These are phyloP conservation scores for Caenorhabditis uteleia DNA, from an alignment of 2,888 invertebrate species.

Conservation along the genomic window DNA sequence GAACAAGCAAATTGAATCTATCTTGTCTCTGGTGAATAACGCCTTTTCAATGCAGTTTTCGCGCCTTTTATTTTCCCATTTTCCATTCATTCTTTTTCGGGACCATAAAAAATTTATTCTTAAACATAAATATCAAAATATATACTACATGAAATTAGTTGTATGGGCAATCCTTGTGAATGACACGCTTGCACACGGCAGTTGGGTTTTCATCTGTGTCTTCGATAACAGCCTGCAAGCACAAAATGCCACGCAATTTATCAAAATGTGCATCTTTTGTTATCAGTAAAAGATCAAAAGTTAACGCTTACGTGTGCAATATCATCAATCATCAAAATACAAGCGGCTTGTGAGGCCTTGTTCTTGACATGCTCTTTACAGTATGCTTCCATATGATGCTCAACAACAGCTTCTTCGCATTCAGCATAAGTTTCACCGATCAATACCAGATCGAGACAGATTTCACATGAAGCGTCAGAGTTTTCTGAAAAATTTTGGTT, in stretches of 20 bases:
- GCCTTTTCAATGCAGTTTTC: no score
- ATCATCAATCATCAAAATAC: constrained; percentile 39
- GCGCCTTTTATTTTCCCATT: not conserved
- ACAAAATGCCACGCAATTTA: not conserved
- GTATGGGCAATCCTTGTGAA: constrained; percentile 39
- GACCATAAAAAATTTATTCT: not conserved
- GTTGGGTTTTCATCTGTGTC: constrained; percentile 44
- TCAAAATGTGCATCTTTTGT: not conserved
- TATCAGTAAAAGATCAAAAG: not conserved
- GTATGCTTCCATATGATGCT: constrained; percentile 41
- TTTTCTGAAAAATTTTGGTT: constrained; percentile 25
- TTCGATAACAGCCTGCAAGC: constrained; percentile 39
- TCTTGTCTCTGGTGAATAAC: no score
- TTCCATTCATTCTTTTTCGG: not conserved
- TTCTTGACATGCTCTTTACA: constrained; percentile 36
- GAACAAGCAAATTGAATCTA: no score
- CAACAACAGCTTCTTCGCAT: constrained; percentile 41
- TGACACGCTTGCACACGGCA: constrained; percentile 29
- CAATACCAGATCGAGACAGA: constrained; percentile 46
- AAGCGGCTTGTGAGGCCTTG: constrained; percentile 24
- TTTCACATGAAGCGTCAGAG: constrained; percentile 37
- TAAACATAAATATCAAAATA: not conserved
- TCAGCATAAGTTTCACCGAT: constrained; percentile 48
- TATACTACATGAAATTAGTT: constrained; percentile 8
- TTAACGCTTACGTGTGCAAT: constrained; percentile 33